Base-by-base conservation (phyloP, 2,797 vertebrate species). In the Enteromius treurensis region DNA sequence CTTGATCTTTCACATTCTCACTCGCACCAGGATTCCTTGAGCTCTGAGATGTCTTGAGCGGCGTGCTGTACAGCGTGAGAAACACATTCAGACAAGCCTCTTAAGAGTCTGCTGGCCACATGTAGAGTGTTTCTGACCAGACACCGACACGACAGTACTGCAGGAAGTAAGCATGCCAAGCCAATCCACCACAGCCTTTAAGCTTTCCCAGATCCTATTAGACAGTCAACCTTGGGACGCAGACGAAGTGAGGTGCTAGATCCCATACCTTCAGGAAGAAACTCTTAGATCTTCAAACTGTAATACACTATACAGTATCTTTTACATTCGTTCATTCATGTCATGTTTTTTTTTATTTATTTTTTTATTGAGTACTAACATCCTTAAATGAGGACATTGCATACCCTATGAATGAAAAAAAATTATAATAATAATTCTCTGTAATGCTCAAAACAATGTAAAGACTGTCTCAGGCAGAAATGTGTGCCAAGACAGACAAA, bases 201-300 rank as follows among this genome's bases (percentile, higher is more conserved):
- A 90, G 90, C 88, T 84, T 84, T 42, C 55, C 7, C 73, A 87
- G 88, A 94, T 93, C 93, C 92, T 80, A 89, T 93, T 93, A 92
- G 90, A 88, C 73, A 62, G 84, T 89, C 79, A 90, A 86, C 89
- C 86, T 88, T 60, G 82, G 49, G 69, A 86, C 55, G 81, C 76
- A 80, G n/a, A n/a, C 37, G 1, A 64, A 70, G 69, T 82, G 69
- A 79, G 6, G 17, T 29, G 13, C 29, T 70, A 58, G 23, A 65
- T 64, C 71, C 40, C n/a, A n/a, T n/a, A n/a, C n/a, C n/a, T n/a
- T 71, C 37, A 75, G 37, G 37, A 32, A 3, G 32, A 32, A 32
- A 32, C 32, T 32, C 2, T n/a, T n/a, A n/a, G n/a, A n/a, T n/a
- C n/a, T n/a, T n/a, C 32, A 32, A 32, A 32, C 32, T 32, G 32